A percentile compares a stretch with the other conserved stretches of the same genome.
phyloP scores from a whole-genome alignment of 2,888 invertebrate genomes.

The Acrocyrtus sp. region DNA sequence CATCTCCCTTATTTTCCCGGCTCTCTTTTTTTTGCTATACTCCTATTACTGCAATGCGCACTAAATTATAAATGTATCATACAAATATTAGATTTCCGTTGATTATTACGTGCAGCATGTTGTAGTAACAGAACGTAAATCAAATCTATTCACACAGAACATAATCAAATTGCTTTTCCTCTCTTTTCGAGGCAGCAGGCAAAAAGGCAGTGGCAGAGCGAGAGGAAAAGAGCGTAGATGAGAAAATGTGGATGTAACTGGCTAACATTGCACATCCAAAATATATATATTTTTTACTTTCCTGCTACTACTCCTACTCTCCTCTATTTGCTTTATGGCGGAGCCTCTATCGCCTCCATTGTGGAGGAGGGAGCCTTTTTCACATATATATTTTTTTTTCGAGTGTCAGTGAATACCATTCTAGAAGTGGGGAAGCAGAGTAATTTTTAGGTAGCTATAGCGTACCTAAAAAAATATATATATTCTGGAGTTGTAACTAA shows the following conservation, averaged over 20 bases:
- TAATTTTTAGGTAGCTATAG: background rate
- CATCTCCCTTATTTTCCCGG: background rate
- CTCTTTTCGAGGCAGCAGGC: conserved; percentile 23
- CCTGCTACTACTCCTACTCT: too few species aligned
- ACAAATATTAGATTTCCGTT: conserved; percentile 53
- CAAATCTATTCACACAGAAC: conserved; percentile 51
- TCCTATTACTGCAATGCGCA: conserved; percentile 43
- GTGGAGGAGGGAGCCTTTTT: too few species aligned
- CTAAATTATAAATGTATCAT: conserved; percentile 53
- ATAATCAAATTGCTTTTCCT: conserved; percentile 49
- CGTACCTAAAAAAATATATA: too few species aligned
- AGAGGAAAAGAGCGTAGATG: too few species aligned
- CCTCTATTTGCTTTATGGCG: too few species aligned
- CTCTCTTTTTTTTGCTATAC: background rate
- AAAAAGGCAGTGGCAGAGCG: too few species aligned
- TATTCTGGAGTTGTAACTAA: background rate
- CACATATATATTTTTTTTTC: too few species aligned
- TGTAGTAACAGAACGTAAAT: conserved; percentile 52
- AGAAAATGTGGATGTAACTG: too few species aligned
- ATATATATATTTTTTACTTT: too few species aligned
- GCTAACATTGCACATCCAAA: too few species aligned
- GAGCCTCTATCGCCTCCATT: too few species aligned
- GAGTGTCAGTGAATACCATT: background rate
- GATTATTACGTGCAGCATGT: conserved; percentile 52
- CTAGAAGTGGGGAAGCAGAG: background rate